phyloP scores from a whole-genome alignment of 1,140 invertebrate genomes.

The Apis cerana region DNA sequence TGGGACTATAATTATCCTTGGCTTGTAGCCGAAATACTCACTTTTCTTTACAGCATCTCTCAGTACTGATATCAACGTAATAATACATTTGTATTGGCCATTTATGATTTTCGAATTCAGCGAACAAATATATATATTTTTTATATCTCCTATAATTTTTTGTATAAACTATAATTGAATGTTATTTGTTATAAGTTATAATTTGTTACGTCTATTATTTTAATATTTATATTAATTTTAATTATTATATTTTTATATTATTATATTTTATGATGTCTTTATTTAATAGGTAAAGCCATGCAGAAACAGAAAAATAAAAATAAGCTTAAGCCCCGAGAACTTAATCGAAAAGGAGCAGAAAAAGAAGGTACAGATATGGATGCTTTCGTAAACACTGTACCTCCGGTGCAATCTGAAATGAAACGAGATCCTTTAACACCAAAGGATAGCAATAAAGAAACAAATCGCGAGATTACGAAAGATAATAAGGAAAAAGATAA shows the following conservation, averaged over 20 bases:
- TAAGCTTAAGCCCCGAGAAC: conserved; percentile 74
- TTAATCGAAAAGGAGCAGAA: conserved; percentile 80
- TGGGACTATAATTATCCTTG: conserved; percentile 74
- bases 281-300: conserved; percentile 74
- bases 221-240: background rate
- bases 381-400: conserved; percentile 75
- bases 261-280: conserved; percentile 1
- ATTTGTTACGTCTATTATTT: background rate
- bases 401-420: conserved; percentile 61
- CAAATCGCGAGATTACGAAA: conserved; percentile 63
- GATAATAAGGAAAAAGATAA: conserved; percentile 74
- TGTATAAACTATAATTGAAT: background rate
- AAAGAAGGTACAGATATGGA: conserved; percentile 82
- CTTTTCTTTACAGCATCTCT: conserved; percentile 68
- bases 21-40: conserved; percentile 69
- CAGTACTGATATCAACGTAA: conserved; percentile 56
- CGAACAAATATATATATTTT: conserved; percentile 5
- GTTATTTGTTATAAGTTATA: background rate
- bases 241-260: background rate
- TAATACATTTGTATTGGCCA: conserved; percentile 28
- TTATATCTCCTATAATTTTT: background rate
- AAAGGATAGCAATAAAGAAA: conserved; percentile 63
- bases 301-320: conserved; percentile 78
- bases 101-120: background rate
- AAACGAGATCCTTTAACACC: conserved; percentile 52